Evolutionary conservation across 2,113 vertebrate genomes (phyloP).

Genomic region (Oreotrochilus melanogaster): DNA sequence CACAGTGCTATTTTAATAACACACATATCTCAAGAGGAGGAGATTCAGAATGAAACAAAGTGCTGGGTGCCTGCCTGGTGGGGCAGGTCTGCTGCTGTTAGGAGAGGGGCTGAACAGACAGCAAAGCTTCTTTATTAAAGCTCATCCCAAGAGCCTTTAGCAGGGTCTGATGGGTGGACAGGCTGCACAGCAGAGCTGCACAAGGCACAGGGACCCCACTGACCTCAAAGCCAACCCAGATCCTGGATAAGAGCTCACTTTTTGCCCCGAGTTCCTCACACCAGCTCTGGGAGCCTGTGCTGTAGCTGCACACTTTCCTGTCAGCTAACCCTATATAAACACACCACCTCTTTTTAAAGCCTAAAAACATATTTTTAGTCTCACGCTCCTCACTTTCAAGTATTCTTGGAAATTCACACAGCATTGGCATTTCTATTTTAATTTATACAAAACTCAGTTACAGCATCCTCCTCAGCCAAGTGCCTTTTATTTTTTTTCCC

Average conservation of each 20-base stretch:
- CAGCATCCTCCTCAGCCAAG: neutral
- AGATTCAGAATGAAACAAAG: neutral
- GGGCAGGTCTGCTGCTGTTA: neutral
- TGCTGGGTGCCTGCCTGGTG: neutral
- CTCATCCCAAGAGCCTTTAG: neutral
- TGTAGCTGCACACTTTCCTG: fast-evolving
- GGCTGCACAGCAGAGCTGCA: fast-evolving
- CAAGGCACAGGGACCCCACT: fast-evolving
- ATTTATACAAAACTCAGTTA: neutral
- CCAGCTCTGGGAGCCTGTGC: fast-evolving
- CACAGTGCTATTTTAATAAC: neutral
- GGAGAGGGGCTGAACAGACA: neutral
- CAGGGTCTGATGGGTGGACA: fast-evolving
- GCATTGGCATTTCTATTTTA: neutral
- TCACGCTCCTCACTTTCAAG: fast-evolving
- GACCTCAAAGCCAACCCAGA: fast-evolving
- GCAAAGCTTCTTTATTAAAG: neutral
- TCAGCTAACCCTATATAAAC: fast-evolving
- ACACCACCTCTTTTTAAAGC: fast-evolving
- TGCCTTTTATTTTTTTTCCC: too few species aligned
- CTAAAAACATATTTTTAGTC: fast-evolving
- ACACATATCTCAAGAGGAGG: fast-evolving
- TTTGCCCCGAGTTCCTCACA: neutral
- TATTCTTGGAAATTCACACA: neutral
- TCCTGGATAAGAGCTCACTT: neutral